A percentile compares a stretch with the other conserved stretches of the same genome.
Evolutionary conservation across 2,113 vertebrate species (phyloP).

Genomic region (Lophura nycthemera): DNA sequence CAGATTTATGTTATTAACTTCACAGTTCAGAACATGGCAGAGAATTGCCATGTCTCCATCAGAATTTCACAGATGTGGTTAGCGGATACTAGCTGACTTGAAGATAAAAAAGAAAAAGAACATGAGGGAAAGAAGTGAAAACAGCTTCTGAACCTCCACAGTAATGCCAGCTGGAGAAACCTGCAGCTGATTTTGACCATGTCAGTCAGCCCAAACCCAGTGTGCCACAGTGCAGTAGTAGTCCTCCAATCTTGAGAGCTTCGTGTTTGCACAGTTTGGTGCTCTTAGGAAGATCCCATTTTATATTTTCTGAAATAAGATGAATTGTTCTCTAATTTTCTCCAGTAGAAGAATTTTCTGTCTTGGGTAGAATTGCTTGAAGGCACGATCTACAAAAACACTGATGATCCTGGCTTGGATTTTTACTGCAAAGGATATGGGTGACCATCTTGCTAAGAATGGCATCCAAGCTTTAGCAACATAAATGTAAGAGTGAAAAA

Average conservation of each 20-base stretch:
- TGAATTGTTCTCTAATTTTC: background rate
- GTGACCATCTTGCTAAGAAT: background rate
- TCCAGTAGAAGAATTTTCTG: background rate
- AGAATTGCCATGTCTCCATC: background rate
- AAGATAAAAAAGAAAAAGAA: fast-evolving
- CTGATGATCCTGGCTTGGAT: background rate
- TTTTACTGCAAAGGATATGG: background rate
- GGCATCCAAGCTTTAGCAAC: background rate
- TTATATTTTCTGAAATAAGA: background rate
- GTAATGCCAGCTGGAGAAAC: background rate
- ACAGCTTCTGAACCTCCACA: background rate
- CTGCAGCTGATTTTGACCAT: background rate
- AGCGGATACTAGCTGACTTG: background rate
- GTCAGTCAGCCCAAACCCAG: background rate
- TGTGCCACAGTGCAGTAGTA: background rate
- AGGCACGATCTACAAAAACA: background rate
- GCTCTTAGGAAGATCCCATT: background rate
- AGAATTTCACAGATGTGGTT: background rate
- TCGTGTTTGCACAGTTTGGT: fast-evolving
- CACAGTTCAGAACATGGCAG: background rate
- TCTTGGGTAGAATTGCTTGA: background rate
- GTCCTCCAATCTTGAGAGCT: background rate
- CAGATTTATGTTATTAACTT: background rate
- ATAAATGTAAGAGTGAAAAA: constrained; percentile 14
- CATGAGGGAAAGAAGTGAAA: background rate